Percentiles rank a stretch among this genome's conserved stretches.
These are phyloP conservation scores for Cebidichthys violaceus DNA, from an alignment of 2,113 vertebrate species.

Conservation along the genomic window DNA sequence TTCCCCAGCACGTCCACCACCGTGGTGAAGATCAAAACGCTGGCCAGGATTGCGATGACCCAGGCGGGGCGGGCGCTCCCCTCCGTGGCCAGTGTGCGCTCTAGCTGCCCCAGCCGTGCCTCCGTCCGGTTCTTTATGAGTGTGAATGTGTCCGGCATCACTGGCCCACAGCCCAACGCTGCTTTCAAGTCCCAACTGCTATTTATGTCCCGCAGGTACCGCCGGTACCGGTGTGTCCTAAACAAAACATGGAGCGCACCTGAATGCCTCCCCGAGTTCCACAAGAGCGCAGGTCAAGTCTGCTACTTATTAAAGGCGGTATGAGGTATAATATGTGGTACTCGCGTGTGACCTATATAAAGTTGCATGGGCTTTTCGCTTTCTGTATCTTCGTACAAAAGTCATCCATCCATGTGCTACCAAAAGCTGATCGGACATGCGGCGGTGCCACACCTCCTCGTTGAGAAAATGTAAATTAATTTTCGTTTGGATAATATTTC, in stretches of 20 bases:
- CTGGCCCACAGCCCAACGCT: constrained; percentile 59
- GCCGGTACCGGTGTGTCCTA: constrained; percentile 54
- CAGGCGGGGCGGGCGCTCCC: constrained; percentile 82
- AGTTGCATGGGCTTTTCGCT: constrained; percentile 49
- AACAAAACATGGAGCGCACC: constrained; percentile 66
- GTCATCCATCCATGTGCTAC: constrained; percentile 51
- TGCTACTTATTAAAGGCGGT: constrained; percentile 20
- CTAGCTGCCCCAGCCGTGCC: constrained; percentile 71
- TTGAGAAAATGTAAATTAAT: constrained; percentile 21
- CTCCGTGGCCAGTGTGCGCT: constrained; percentile 65
- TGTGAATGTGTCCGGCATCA: constrained; percentile 86
- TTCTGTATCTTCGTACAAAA: constrained; percentile 30
- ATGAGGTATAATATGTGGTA: constrained; percentile 6
- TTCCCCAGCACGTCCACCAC: constrained; percentile 91
- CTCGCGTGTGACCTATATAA: constrained; percentile 52
- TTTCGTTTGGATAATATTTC: constrained; percentile 18
- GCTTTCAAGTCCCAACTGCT: constrained; percentile 29
- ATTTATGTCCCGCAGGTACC: constrained; percentile 57
- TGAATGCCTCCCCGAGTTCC: constrained; percentile 31
- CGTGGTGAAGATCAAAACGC: constrained; percentile 90
- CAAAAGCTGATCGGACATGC: constrained; percentile 6
- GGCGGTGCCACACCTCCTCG: constrained; percentile 39
- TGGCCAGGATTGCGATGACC: constrained; percentile 86
- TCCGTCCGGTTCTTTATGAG: constrained; percentile 85
- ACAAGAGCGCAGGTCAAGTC: constrained; percentile 40